A percentile compares a stretch with the other conserved stretches of the same genome.
These are phyloP conservation scores for Coreoperca whiteheadi DNA, from an alignment of 2,113 vertebrate species.

Conservation along the genomic window DNA sequence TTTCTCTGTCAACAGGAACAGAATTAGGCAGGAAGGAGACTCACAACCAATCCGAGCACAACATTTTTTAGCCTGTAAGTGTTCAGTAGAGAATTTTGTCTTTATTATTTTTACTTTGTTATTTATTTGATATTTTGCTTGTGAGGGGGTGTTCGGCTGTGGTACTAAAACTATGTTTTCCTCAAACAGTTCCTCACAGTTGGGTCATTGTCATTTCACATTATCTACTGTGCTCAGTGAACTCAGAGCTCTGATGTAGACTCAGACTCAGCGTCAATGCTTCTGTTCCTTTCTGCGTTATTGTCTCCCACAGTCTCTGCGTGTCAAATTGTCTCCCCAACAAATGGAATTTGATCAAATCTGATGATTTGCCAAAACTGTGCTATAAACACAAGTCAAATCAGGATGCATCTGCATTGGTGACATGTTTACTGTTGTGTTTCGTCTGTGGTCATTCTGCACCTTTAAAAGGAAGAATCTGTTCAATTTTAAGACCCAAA, in stretches of 20 bases:
- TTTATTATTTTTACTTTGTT: background rate
- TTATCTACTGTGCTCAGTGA: background rate
- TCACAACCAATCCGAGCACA: conserved; percentile 8
- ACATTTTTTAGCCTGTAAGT: background rate
- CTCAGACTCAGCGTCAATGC: background rate
- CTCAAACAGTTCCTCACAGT: background rate
- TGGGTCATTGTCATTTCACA: background rate
- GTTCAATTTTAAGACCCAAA: background rate
- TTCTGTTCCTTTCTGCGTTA: conserved; percentile 20
- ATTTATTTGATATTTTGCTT: conserved; percentile 17
- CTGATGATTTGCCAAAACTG: conserved; percentile 14
- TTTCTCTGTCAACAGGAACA: conserved; percentile 33
- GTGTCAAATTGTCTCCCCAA: conserved; percentile 34
- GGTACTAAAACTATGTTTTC: background rate
- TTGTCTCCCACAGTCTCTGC: conserved; percentile 33
- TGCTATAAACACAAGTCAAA: conserved; percentile 21
- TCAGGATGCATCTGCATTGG: background rate
- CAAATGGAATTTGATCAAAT: conserved; percentile 53
- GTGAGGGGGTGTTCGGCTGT: background rate
- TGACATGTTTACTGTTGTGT: background rate
- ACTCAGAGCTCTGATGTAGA: conserved; percentile 15
- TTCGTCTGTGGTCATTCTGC: background rate
- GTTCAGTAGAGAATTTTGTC: background rate
- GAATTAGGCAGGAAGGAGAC: conserved; percentile 15
- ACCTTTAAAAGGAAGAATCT: background rate